Evolutionary conservation across 2,797 vertebrate species (phyloP).

Genomic region (Sylvilagus floridanus): DNA sequence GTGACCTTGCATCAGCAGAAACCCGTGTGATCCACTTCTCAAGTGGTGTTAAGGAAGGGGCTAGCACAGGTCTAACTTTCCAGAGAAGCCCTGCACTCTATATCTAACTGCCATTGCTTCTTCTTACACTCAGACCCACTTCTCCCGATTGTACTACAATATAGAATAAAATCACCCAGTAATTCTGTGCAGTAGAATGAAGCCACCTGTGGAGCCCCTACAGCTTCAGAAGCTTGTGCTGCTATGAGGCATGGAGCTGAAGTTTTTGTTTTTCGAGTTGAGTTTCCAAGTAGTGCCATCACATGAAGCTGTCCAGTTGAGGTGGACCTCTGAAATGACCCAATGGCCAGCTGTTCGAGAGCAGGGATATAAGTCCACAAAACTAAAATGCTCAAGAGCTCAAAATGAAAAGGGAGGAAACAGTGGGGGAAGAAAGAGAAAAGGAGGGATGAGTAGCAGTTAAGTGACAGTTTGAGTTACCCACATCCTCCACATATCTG

Average conservation of each 20-base stretch:
- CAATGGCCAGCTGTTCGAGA: neutral
- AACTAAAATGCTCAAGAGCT: neutral
- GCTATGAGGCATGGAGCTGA: neutral
- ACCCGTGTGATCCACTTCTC: neutral
- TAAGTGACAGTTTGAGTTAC: no score
- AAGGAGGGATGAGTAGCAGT: neutral
- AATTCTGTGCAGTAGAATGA: neutral
- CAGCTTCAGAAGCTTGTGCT: neutral
- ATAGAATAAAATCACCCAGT: neutral
- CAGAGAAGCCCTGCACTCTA: neutral
- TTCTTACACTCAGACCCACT: conserved; percentile 5
- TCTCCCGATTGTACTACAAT: neutral
- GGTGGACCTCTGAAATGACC: neutral
- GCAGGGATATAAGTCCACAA: neutral
- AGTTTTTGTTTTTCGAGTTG: no score
- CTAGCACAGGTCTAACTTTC: neutral
- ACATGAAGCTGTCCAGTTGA: neutral
- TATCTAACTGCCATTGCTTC: neutral
- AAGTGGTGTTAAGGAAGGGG: neutral
- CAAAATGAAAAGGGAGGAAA: neutral
- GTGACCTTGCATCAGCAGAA: neutral
- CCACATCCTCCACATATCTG: no score
- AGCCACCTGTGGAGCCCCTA: neutral
- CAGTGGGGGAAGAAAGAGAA: neutral
- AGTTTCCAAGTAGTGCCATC: neutral